Evolutionary conservation across 2,888 invertebrate species (phyloP), one percentile per base, ranked within the genome.

Genomic region (Macrophya annulata): DNA sequence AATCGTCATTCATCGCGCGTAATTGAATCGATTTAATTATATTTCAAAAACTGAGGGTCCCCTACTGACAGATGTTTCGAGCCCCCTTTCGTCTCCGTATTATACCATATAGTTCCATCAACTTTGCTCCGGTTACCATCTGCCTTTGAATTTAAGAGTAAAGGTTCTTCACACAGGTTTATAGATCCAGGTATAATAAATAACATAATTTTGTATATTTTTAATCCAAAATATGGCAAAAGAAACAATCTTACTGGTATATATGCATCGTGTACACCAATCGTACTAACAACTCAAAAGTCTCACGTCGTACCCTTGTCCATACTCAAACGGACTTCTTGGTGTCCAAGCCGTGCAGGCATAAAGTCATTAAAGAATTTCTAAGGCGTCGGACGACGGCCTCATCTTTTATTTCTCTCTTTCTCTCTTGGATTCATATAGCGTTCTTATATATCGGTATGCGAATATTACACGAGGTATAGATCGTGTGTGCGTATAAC

Each of bases 301-400:
- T 6, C 31, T 17, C 17, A 21, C 10, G 12, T 31, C n/a, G 1
- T 43, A 74, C 21, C 21, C 15, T 45, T 21, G 45, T 45, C 12
- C 10, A n/a, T 83, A 86, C 86, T 88, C 86, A 87, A 89, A 87
- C 87, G 84, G 85, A 87, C 86, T 88, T 88, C 87, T 87, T 85
- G 86, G 87, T 88, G 86, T 88, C 88, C 84, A 87, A 84, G 86
- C 84, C 86, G 88, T 88, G 89, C 31, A 31, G 3, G 89, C 91
- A 87, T 90, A 90, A 90, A 91, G 90, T 89, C 90, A 89, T 92
- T 92, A 92, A 89, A 89, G 92, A 91, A 91, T 91, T 92, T 91
- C 90, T 92, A 92, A 90, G 92, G 91, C 90, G 88, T 92, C 92
- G 91, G 92, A 89, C 92, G 90, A 90, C 89, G 91, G 89, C 92